Evolutionary conservation across 2,888 invertebrate species (phyloP).

Genomic region (Lagria hirta): DNA sequence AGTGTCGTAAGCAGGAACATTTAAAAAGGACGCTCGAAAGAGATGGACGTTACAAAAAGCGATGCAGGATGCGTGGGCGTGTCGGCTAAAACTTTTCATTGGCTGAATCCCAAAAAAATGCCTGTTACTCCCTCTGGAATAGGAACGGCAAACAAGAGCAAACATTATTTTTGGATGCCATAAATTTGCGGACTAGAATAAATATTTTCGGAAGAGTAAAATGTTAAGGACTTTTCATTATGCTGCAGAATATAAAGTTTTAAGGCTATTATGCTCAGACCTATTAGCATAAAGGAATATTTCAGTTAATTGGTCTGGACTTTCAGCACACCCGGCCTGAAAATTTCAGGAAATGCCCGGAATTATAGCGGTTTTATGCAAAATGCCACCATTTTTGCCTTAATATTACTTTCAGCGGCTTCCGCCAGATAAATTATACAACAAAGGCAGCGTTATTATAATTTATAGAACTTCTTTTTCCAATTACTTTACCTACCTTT

Average conservation of each 20-base stretch:
- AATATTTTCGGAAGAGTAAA: constrained; percentile 57
- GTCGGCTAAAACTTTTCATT: constrained; percentile 51
- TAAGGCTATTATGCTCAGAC: constrained; percentile 53
- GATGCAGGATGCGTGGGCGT: constrained; percentile 48
- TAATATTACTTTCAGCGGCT: constrained; percentile 40
- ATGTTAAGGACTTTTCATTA: constrained; percentile 57
- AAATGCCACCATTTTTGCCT: constrained; percentile 44
- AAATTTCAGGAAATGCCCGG: constrained; percentile 46
- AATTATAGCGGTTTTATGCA: constrained; percentile 49
- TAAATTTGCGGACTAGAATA: constrained; percentile 56
- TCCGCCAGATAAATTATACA: constrained; percentile 35
- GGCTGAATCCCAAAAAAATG: constrained; percentile 52
- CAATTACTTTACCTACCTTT: no score
- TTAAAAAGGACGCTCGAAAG: constrained; percentile 43
- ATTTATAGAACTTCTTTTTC: constrained; percentile 22
- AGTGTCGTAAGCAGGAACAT: constrained; percentile 48
- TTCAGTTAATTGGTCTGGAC: constrained; percentile 53
- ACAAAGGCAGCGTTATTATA: constrained; percentile 26
- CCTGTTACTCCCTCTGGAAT: constrained; percentile 48
- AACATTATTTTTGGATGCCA: constrained; percentile 56
- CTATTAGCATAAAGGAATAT: constrained; percentile 56
- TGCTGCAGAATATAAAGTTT: constrained; percentile 53
- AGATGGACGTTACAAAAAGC: constrained; percentile 46
- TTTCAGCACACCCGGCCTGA: constrained; percentile 41
- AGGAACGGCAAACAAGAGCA: constrained; percentile 48